phyloP scores from a whole-genome alignment of 2,888 invertebrate species.

The Yponomeuta evonymella region DNA sequence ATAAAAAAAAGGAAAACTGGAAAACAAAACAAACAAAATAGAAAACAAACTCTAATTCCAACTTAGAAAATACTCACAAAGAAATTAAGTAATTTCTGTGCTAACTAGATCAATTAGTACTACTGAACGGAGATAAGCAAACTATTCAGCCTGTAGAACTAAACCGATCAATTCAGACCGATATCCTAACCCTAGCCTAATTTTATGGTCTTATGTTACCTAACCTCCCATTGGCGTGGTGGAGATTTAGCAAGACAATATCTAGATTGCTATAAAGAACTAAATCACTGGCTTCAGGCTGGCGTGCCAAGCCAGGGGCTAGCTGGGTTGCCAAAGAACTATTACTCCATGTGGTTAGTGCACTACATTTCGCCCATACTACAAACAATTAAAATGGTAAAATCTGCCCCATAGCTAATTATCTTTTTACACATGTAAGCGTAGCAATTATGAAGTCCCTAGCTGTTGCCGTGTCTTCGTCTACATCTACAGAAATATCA shows the following conservation, averaged over 20 bases:
- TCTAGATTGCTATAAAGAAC: conserved; percentile 30
- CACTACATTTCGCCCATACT: not conserved
- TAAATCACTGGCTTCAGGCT: conserved; percentile 26
- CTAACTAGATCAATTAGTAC: not conserved
- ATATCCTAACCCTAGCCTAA: conserved; percentile 16
- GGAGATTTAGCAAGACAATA: conserved; percentile 33
- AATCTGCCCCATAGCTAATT: no score
- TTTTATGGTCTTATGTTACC: conserved; percentile 28
- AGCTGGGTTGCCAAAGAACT: conserved; percentile 21
- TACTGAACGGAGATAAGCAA: not conserved
- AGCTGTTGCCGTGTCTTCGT: no score
- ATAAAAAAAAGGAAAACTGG: no score
- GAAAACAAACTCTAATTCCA: no score
- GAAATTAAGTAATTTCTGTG: not conserved
- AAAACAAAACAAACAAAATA: no score
- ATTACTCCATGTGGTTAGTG: conserved; percentile 12
- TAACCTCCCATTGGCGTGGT: conserved; percentile 31
- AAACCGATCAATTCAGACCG: not conserved
- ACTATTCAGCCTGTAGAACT: not conserved
- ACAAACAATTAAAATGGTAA: not conserved
- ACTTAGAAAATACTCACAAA: no score
- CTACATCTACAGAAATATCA: no score
- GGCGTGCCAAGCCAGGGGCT: conserved; percentile 31
- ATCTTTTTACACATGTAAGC: no score
- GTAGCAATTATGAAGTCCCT: no score